Conservation (phyloP, 2,888 invertebrate species). For the Lamproptera curius region DNA sequence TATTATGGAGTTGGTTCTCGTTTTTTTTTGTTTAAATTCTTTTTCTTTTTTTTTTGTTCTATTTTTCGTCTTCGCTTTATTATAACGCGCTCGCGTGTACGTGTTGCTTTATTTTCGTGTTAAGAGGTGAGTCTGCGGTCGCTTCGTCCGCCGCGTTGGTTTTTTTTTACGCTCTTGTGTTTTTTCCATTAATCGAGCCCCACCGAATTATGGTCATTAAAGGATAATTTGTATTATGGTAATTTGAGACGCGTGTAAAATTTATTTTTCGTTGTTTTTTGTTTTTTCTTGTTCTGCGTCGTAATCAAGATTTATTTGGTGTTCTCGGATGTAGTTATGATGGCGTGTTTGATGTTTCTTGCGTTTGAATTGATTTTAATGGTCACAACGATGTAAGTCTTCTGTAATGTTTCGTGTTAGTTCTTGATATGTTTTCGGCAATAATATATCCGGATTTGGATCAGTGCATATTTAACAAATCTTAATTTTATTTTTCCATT, state of each 20-base stretch:
- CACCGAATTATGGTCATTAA: conserved; percentile 77
- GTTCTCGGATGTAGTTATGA: conserved; percentile 20
- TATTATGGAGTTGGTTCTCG: conserved; percentile 74
- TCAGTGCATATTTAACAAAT: no score
- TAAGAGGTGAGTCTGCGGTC: conserved; percentile 67
- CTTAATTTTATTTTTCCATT: no score
- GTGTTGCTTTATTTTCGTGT: conserved; percentile 74
- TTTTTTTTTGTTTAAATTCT: no score
- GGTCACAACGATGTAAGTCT: not conserved
- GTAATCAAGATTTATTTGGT: conserved; percentile 60
- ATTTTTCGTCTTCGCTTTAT: conserved; percentile 47
- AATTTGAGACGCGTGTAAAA: conserved; percentile 76
- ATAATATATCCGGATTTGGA: no score
- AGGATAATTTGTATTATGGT: conserved; percentile 78
- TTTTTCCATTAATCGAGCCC: conserved; percentile 58
- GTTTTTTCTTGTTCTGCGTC: conserved; percentile 66
- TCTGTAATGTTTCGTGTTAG: no score
- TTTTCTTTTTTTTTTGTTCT: no score
- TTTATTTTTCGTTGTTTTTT: conserved; percentile 74
- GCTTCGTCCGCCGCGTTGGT: conserved; percentile 40
- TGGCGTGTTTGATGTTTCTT: not conserved
- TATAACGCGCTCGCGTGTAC: conserved; percentile 75
- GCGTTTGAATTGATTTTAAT: conserved; percentile 7
- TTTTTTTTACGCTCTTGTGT: conserved; percentile 51
- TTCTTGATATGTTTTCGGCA: not conserved